Base-by-base conservation (phyloP, 2,888 invertebrate species). In the Metalampra italica region DNA sequence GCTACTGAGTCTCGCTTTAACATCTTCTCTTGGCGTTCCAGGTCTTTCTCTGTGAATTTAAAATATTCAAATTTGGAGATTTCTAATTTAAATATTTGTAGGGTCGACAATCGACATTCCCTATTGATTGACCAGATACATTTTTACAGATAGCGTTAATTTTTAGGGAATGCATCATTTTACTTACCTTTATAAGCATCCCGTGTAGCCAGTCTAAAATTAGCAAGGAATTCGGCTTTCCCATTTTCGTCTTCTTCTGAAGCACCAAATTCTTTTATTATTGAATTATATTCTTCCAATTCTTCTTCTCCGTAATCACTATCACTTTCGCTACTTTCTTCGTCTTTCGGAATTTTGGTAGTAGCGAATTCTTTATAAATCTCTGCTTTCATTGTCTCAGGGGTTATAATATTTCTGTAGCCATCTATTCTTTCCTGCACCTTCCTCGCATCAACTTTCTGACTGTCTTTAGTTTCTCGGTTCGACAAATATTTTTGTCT, bases 131-230 rank as follows among this genome's bases (percentile, higher is more conserved):
- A n/a, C n/a, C n/a, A n/a, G n/a, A n/a, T n/a, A n/a, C n/a, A n/a
- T n/a, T n/a, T 22, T 22, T 22, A 22, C 22, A 22, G 22, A 22
- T 22, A 22, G 22, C 22, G n/a, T 22, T 22, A 22, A 22, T 5
- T 2, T 22, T n/a, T 22, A 22, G 5, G 22, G 22, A 22, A 5
- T 22, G 22, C 22, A 22, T 22, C 22, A 3, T 22, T 22, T 3
- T 22, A 62, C 82, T 82, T 82, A 94, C 94, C 92, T 82, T 92
- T 92, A 61, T 82, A 92, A 54, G 74, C 82, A 45, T 83, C 80
- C 48, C 89, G 86, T n/a, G 94, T 92, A 7, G 92, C 92, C 51
- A 94, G 76, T 45, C 90, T 91, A 55, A 94, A 91, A 57, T 90
- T 83, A 29, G 91, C 88, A 46, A 94, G 82, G 70, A 94, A 94